Percentiles rank a stretch among this genome's conserved stretches.
Evolutionary conservation across 1,140 invertebrate species (phyloP).

Genomic region (Chlorops oryzae): DNA sequence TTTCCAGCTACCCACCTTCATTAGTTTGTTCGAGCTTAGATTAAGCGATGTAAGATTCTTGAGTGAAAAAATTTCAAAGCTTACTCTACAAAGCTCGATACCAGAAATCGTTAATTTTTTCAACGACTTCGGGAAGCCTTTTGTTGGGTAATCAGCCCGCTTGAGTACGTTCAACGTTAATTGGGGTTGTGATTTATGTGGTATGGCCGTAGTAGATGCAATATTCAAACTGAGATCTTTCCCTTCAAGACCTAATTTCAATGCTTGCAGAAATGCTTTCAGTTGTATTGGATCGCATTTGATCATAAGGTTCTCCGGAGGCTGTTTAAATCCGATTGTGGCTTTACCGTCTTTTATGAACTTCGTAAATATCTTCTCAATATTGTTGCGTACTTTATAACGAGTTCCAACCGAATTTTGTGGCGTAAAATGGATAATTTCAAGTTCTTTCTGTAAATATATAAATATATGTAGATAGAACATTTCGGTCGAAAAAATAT

Average conservation of each 20-base stretch:
- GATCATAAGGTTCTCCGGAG: slow-evolving; percentile 63
- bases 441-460: slow-evolving; percentile 52
- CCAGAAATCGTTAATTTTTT: slow-evolving; percentile 49
- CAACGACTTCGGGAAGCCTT: slow-evolving; percentile 58
- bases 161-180: slow-evolving; percentile 57
- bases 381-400: slow-evolving; percentile 60
- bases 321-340: slow-evolving; percentile 64
- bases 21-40: slow-evolving; percentile 70
- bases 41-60: slow-evolving; percentile 63
- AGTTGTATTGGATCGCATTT: slow-evolving; percentile 60
- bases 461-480: slow-evolving; percentile 46
- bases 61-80: slow-evolving; percentile 60
- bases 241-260: slow-evolving; percentile 58
- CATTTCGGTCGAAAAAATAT: too few relatives aligned
- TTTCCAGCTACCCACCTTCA: slow-evolving; percentile 36
- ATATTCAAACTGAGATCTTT: slow-evolving; percentile 54
- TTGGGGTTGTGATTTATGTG: slow-evolving; percentile 46
- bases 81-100: slow-evolving; percentile 58
- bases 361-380: slow-evolving; percentile 61
- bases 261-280: slow-evolving; percentile 60
- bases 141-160: slow-evolving; percentile 59
- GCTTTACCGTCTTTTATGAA: slow-evolving; percentile 67
- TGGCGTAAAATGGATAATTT: slow-evolving; percentile 59
- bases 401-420: slow-evolving; percentile 60
- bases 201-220: slow-evolving; percentile 49